A percentile compares a stretch with the other conserved stretches of the same genome.
Evolutionary conservation across 2,797 vertebrate species (phyloP).

Genomic region (Vireo griseus): DNA sequence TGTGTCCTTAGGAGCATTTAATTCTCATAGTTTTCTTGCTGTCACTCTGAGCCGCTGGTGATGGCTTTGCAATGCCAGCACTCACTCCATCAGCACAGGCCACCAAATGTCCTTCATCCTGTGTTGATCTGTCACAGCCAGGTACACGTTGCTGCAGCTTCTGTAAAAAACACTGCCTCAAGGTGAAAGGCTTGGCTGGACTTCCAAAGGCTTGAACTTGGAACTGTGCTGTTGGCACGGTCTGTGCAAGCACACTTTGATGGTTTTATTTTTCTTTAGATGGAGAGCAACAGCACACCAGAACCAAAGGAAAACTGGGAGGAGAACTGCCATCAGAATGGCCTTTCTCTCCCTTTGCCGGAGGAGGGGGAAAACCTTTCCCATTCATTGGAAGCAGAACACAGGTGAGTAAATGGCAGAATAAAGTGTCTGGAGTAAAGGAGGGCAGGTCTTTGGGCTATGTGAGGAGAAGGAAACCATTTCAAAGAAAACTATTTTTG

Average conservation of each 20-base stretch:
- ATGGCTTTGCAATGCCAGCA: background rate
- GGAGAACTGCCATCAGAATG: slow-evolving; percentile 89
- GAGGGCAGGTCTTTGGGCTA: background rate
- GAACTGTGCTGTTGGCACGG: fast-evolving
- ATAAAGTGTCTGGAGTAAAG: background rate
- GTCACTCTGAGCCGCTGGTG: background rate
- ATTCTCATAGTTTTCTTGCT: background rate
- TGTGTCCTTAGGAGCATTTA: background rate
- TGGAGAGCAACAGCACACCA: slow-evolving; percentile 86
- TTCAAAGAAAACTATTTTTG: background rate
- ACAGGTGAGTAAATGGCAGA: slow-evolving; percentile 79
- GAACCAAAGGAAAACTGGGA: slow-evolving; percentile 93
- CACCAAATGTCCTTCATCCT: fast-evolving
- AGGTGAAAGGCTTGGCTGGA: background rate
- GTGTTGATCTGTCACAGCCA: background rate
- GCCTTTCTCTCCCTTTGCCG: slow-evolving; percentile 88
- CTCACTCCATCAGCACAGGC: background rate
- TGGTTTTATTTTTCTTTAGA: slow-evolving; percentile 66
- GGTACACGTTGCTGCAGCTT: background rate
- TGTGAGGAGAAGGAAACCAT: background rate
- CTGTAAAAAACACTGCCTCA: background rate
- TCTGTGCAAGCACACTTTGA: background rate
- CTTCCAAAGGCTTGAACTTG: background rate
- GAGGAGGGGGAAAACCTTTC: slow-evolving; percentile 92
- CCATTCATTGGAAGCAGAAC: slow-evolving; percentile 97